Percentiles rank a stretch among this genome's conserved stretches.
These are phyloP conservation scores for Sturmia bella DNA, from an alignment of 2,888 invertebrate genomes.

Conservation along the genomic window DNA sequence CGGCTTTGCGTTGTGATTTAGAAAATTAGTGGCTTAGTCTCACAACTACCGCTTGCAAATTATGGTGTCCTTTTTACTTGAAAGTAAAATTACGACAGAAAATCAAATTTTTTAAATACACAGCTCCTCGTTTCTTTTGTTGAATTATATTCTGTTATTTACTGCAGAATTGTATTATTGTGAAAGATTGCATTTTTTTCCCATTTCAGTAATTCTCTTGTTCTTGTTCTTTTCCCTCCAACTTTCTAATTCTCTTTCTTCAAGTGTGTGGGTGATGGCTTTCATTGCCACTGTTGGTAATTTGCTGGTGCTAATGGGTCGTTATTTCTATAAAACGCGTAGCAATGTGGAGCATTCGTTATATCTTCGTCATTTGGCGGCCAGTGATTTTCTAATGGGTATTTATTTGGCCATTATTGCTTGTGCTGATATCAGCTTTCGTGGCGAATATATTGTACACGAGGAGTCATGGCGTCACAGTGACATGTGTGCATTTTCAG, in stretches of 20 bases:
- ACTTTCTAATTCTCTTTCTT: slow-evolving; percentile 64
- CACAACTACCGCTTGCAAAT: no score
- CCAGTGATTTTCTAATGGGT: slow-evolving; percentile 86
- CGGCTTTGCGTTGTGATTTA: no score
- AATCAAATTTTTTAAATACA: no score
- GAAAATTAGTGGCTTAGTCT: no score
- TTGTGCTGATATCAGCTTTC: slow-evolving; percentile 82
- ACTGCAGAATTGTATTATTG: no score
- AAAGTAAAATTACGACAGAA: no score
- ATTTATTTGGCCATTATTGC: slow-evolving; percentile 85
- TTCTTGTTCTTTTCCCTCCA: neutral
- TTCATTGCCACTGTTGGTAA: slow-evolving; percentile 84
- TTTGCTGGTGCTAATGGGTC: slow-evolving; percentile 83
- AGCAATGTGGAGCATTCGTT: slow-evolving; percentile 85
- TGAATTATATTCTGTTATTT: no score
- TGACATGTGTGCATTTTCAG: slow-evolving; percentile 83
- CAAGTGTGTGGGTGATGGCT: slow-evolving; percentile 85
- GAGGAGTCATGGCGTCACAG: slow-evolving; percentile 85
- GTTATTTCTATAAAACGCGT: slow-evolving; percentile 82
- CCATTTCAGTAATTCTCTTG: neutral
- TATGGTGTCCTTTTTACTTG: no score
- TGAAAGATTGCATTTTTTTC: neutral
- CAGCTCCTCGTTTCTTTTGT: no score
- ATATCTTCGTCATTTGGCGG: slow-evolving; percentile 85
- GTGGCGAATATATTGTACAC: slow-evolving; percentile 84